These are phyloP conservation scores for Phoeniculus purpureus DNA, from an alignment of 2,797 vertebrate genomes.

Conservation along the genomic window DNA sequence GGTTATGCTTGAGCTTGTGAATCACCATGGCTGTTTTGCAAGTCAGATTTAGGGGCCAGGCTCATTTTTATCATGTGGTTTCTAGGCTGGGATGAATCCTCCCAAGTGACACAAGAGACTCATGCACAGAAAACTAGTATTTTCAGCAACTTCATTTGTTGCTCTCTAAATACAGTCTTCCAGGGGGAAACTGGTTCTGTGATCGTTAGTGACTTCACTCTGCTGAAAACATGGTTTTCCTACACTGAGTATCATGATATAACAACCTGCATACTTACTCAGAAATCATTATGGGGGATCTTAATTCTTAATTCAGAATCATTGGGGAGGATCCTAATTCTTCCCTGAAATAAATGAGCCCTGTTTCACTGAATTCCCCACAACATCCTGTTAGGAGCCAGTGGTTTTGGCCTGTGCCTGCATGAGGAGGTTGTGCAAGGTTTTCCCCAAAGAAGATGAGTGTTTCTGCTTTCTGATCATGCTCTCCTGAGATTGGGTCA, in stretches of 20 bases:
- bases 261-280: not conserved
- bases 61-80: not conserved
- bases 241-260: not conserved
- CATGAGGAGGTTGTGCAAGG: not conserved
- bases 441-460: not conserved
- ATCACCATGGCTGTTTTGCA: not conserved
- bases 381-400: not conserved
- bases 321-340: not conserved
- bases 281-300: not conserved
- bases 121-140: not conserved
- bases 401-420: not conserved
- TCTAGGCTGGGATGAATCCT: not conserved
- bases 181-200: not conserved
- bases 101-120: not conserved
- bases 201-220: not conserved
- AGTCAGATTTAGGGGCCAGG: not conserved
- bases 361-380: not conserved
- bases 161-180: not conserved
- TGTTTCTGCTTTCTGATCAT: not conserved
- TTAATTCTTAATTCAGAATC: too few relatives aligned
- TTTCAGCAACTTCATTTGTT: slow-evolving; percentile 3
- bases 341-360: not conserved
- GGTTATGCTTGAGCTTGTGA: not conserved
- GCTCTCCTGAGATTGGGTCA: not conserved
- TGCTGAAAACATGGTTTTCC: not conserved